A percentile compares a stretch with the other conserved stretches of the same genome.
Conservation (phyloP, 2,113 vertebrate species). For the Catharus bicknelli region DNA sequence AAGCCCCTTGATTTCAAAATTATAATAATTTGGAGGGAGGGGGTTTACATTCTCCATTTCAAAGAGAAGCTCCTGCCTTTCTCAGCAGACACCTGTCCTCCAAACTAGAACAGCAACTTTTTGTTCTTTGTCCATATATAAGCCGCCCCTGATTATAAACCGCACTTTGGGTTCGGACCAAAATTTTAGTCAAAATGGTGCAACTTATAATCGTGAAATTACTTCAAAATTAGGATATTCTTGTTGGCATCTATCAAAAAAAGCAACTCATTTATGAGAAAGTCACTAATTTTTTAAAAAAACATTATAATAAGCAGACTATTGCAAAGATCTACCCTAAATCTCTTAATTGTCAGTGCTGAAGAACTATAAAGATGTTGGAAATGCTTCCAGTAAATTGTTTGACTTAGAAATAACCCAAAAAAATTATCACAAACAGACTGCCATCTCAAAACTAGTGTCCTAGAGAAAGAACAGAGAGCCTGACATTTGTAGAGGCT, state of each 20-base stretch:
- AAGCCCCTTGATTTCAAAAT: too few relatives aligned
- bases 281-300: too few relatives aligned
- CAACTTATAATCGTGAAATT: too few relatives aligned
- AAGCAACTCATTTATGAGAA: background rate
- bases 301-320: background rate
- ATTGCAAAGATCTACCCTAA: background rate
- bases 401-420: background rate
- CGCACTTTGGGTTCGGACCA: too few relatives aligned
- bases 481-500: background rate
- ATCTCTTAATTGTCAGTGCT: background rate
- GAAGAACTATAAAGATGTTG: background rate
- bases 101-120: too few relatives aligned
- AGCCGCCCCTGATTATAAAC: too few relatives aligned
- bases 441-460: background rate
- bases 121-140: too few relatives aligned
- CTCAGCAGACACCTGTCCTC: too few relatives aligned
- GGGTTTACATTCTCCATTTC: too few relatives aligned
- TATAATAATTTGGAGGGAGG: too few relatives aligned
- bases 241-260: background rate
- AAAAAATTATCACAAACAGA: background rate
- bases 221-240: background rate
- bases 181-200: too few relatives aligned
- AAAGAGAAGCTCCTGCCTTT: too few relatives aligned
- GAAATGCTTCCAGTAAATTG: background rate
- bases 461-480: background rate